Conservation (phyloP, 2,888 invertebrate genomes). For the Amphiduros pacificus region DNA sequence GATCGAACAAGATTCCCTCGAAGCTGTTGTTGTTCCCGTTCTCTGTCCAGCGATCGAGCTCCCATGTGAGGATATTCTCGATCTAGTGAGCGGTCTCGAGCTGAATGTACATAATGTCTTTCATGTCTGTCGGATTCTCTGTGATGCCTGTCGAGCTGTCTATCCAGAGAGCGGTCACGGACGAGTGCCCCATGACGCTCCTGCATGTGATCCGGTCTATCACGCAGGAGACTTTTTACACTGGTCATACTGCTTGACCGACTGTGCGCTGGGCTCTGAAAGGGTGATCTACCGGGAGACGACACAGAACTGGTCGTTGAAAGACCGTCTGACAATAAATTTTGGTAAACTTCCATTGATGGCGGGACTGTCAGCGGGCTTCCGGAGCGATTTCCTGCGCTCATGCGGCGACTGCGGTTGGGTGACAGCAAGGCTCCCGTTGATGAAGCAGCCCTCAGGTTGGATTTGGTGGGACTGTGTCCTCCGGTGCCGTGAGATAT, state of each 20-base stretch:
- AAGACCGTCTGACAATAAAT: conserved; percentile 3
- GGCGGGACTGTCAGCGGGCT: conserved; percentile 49
- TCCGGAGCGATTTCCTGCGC: conserved; percentile 34
- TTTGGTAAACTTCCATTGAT: conserved; percentile 34
- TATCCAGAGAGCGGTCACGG: conserved; percentile 56
- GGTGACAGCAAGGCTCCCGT: conserved; percentile 9
- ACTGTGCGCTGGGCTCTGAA: conserved; percentile 32
- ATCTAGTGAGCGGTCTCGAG: conserved; percentile 70
- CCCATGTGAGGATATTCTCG: conserved; percentile 60
- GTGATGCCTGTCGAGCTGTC: conserved; percentile 34
- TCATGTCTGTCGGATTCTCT: conserved; percentile 10
- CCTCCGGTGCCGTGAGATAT: not conserved
- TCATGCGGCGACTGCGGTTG: conserved; percentile 20
- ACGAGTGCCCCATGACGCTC: conserved; percentile 12
- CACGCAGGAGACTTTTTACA: conserved; percentile 27
- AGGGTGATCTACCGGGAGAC: conserved; percentile 27
- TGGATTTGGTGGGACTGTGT: not conserved
- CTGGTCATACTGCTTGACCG: conserved; percentile 40
- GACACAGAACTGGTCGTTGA: conserved; percentile 7
- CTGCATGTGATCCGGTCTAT: conserved; percentile 25
- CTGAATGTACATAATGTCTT: conserved; percentile 30
- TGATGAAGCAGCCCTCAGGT: not conserved
- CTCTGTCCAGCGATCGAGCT: conserved; percentile 53
- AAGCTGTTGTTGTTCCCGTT: conserved; percentile 38
- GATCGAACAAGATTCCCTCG: conserved; percentile 35